Evolutionary conservation across 2,888 invertebrate species (phyloP).

Genomic region (Temnothorax rugatulus): DNA sequence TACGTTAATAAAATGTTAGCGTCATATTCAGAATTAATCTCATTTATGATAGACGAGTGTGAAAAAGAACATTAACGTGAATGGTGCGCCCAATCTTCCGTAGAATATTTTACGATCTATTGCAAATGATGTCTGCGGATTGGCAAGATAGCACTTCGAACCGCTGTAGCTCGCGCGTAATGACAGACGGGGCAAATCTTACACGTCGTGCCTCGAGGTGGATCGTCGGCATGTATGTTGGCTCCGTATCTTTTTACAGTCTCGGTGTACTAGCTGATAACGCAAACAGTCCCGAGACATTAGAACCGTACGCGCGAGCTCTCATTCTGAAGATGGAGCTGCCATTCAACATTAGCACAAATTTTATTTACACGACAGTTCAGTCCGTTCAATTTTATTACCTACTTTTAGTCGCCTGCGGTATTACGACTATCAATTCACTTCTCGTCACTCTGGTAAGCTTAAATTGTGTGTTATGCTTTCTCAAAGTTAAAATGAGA

Average conservation of each 20-base stretch:
- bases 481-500: not conserved
- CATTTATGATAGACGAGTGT: not conserved
- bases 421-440: slow-evolving; percentile 18
- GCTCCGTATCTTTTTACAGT: slow-evolving; percentile 21
- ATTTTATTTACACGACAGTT: slow-evolving; percentile 56
- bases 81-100: slow-evolving; percentile 22
- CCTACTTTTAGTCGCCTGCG: not conserved
- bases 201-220: slow-evolving; percentile 50
- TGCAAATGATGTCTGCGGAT: slow-evolving; percentile 59
- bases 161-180: slow-evolving; percentile 12
- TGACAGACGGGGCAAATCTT: slow-evolving; percentile 35
- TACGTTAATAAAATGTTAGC: not conserved
- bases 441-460: slow-evolving; percentile 42
- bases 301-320: slow-evolving; percentile 4
- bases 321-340: slow-evolving; percentile 59
- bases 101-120: slow-evolving; percentile 53
- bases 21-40: not conserved
- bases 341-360: slow-evolving; percentile 57
- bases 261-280: slow-evolving; percentile 14
- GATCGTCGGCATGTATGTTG: slow-evolving; percentile 26
- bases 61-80: not conserved
- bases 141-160: slow-evolving; percentile 48
- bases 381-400: slow-evolving; percentile 49
- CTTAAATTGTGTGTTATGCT: not conserved
- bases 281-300: not conserved